Evolutionary conservation across 2,888 invertebrate species (phyloP).

Genomic region (Cyclophora punctaria): DNA sequence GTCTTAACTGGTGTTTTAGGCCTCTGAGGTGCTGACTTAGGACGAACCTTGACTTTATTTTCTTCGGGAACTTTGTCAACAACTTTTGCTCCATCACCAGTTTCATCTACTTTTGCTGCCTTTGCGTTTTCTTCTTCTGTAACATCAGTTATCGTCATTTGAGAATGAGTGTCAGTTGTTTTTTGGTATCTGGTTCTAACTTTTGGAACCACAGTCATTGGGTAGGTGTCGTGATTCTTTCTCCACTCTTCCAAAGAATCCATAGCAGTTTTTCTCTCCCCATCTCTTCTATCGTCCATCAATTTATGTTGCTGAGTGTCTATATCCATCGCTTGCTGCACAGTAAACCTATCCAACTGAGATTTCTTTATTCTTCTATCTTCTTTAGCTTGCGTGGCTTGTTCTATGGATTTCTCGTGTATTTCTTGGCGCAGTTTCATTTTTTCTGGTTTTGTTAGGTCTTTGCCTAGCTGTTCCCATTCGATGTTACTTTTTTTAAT

Average conservation of each 20-base stretch:
- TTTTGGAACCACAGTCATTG: conserved; percentile 7
- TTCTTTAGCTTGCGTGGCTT: conserved; percentile 71
- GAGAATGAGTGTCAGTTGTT: conserved; percentile 13
- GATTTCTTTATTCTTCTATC: conserved; percentile 66
- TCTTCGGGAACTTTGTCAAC: conserved; percentile 8
- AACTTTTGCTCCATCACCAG: conserved; percentile 10
- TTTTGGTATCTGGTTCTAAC: no score
- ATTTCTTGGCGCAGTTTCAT: conserved; percentile 72
- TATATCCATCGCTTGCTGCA: conserved; percentile 66
- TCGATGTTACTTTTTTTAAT: conserved; percentile 70
- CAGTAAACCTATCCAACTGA: conserved; percentile 72
- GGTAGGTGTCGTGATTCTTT: conserved; percentile 14
- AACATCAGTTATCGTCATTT: conserved; percentile 38
- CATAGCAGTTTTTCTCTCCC: conserved; percentile 78
- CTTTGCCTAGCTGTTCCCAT: conserved; percentile 76
- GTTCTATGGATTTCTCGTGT: conserved; percentile 71
- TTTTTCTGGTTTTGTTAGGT: conserved; percentile 74
- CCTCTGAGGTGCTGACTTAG: background rate
- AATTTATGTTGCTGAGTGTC: conserved; percentile 68
- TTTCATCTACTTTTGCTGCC: conserved; percentile 6
- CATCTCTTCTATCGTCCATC: conserved; percentile 78
- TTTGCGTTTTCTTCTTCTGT: conserved; percentile 24
- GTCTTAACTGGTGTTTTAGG: conserved; percentile 21
- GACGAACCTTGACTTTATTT: background rate
- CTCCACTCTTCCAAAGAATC: conserved; percentile 78